Percentiles rank a stretch among this genome's conserved stretches.
These are phyloP conservation scores for Cryptoprocta ferox DNA, from an alignment of 2,797 vertebrate species.

Conservation along the genomic window DNA sequence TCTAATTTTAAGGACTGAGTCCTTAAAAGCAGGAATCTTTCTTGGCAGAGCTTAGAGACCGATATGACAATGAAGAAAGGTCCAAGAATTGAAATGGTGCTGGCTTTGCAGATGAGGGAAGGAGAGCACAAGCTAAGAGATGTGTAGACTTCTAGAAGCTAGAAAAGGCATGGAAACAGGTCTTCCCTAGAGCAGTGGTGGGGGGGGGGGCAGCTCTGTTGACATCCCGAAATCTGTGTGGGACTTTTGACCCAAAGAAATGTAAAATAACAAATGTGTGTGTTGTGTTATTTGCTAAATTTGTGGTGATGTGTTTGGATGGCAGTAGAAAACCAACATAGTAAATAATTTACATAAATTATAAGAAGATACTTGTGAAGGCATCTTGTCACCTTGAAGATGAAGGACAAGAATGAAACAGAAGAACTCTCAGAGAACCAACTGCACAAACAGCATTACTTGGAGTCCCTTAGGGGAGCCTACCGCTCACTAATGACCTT, in stretches of 20 bases:
- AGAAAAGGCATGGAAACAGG: not conserved
- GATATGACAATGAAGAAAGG: not conserved
- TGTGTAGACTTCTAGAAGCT: not conserved
- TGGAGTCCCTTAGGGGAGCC: not conserved
- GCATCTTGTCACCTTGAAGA: not conserved
- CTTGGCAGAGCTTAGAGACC: not conserved
- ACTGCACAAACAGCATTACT: fast-evolving
- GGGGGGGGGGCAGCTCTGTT: not conserved
- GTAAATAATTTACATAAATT: not conserved
- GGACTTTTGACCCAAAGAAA: not conserved
- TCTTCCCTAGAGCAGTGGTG: not conserved
- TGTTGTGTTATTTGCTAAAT: not conserved
- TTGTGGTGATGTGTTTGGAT: not conserved
- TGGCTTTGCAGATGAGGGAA: not conserved
- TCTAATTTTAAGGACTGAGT: not conserved
- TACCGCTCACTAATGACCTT: not conserved
- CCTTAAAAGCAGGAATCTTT: not conserved
- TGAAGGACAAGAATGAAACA: not conserved
- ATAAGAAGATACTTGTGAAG: not conserved
- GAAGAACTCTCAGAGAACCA: not conserved
- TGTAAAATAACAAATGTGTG: not conserved
- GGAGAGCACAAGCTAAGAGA: fast-evolving
- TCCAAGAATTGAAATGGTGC: not conserved
- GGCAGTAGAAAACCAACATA: not conserved
- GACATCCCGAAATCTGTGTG: not conserved